Evolutionary conservation across 1,140 invertebrate genomes (phyloP), one percentile per base, ranked within the genome.

Genomic region (Philopotamus ludificatus): DNA sequence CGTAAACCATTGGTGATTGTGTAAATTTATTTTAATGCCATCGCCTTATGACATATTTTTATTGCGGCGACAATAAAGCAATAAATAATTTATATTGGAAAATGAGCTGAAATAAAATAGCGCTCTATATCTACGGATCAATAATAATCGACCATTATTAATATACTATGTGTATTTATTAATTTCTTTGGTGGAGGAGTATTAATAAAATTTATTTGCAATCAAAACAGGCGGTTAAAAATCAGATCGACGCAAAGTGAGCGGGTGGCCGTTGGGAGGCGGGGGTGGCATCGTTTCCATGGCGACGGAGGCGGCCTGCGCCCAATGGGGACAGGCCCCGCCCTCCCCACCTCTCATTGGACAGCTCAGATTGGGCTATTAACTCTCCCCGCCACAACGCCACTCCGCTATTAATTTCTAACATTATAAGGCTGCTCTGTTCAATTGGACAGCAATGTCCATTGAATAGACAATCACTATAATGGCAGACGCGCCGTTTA

Each of bases 301-400:
- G 51, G 41, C 23, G 44, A 59, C 57, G 57, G 1, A 18, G 3
- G 23, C 22, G 22, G 22, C 53, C 51, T 21, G 15, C 53, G 53
- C 15, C 63, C 54, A 45, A 42, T 41, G 23, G 42, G 0, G 16
- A 12, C 15, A 47, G 25, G 63, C 26, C 63, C 41, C 63, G 22
- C 63, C 63, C 53, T n/a, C 22, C 16, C 15, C n/a, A 10, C 15
- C 63, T 23, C 41, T 23, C 18, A 65, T 65, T 65, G 53, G 63
- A 34, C 22, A 25, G 22, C n/a, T 21, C 26, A 57, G 22, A 57
- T 57, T 34, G 26, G 53, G 23, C 34, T 57, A 57, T 57, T 57
- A 57, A 34, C 4, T 34, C 28, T 4, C 4, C 28, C 28, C 28
- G 12, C 28, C 12, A n/a, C 28, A 4, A 7, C 28, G 28, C 28